Evolutionary conservation across 53 echinoderm and acorn worm species (phyloP).

Genomic region (Paracentrotus lividus): DNA sequence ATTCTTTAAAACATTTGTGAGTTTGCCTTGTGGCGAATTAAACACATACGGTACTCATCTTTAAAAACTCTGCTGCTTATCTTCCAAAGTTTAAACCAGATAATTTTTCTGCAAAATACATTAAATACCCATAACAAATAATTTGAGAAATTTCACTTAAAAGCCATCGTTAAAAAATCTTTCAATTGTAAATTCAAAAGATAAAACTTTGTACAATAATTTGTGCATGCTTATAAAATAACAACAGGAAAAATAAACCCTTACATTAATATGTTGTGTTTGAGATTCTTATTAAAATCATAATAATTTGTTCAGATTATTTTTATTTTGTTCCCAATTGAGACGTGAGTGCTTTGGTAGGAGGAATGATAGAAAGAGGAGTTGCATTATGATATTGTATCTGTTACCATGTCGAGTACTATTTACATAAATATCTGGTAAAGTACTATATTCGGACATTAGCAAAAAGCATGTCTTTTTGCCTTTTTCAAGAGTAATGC

Average conservation of each 20-base stretch:
- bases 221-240: not conserved
- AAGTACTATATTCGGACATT: not conserved
- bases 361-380: not conserved
- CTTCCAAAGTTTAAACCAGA: too few species aligned
- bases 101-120: not conserved
- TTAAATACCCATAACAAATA: not conserved
- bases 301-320: too few species aligned
- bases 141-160: not conserved
- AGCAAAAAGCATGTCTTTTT: not conserved
- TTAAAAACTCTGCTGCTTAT: not conserved
- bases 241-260: not conserved
- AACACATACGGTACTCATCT: not conserved
- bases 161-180: not conserved
- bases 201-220: not conserved
- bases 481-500: not conserved
- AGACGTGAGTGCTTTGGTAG: not conserved
- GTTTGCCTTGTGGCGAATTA: not conserved
- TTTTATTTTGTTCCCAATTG: not conserved
- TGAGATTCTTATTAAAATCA: too few species aligned
- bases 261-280: not conserved
- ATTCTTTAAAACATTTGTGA: not conserved
- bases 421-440: conserved; percentile 25
- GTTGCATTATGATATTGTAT: not conserved
- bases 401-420: conserved; percentile 5
- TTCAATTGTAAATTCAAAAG: not conserved